Conservation (phyloP, 2,888 invertebrate genomes). For the Polyommatus icarus region DNA sequence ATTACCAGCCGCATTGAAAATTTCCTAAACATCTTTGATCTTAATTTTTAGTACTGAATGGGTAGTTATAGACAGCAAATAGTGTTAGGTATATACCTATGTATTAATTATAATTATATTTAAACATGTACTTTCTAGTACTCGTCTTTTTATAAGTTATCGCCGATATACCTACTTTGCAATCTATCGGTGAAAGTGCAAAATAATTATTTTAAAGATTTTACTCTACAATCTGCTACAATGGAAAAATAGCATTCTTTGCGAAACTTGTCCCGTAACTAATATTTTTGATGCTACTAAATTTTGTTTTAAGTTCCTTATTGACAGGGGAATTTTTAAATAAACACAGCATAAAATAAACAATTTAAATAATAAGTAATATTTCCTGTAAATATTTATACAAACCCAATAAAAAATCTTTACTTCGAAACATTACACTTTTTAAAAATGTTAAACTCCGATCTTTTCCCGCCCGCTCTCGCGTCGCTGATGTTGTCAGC, state of each 20-base stretch:
- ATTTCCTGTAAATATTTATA: neutral
- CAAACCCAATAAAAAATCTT: constrained; percentile 17
- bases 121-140: too few relatives aligned
- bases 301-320: too few relatives aligned
- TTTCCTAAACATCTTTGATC: too few relatives aligned
- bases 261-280: neutral
- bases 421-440: constrained; percentile 20
- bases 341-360: neutral
- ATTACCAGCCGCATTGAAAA: too few relatives aligned
- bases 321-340: too few relatives aligned
- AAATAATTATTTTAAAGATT: neutral
- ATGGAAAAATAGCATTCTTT: neutral
- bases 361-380: neutral
- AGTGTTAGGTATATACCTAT: too few relatives aligned
- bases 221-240: neutral
- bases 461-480: constrained; percentile 51
- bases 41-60: too few relatives aligned
- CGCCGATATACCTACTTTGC: neutral
- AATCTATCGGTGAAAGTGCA: neutral
- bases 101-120: too few relatives aligned
- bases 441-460: constrained; percentile 38
- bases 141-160: neutral
- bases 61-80: too few relatives aligned
- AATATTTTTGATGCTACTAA: too few relatives aligned
- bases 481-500: constrained; percentile 57